Evolutionary conservation across 2,113 vertebrate species (phyloP).

Genomic region (Oryzias javanicus): DNA sequence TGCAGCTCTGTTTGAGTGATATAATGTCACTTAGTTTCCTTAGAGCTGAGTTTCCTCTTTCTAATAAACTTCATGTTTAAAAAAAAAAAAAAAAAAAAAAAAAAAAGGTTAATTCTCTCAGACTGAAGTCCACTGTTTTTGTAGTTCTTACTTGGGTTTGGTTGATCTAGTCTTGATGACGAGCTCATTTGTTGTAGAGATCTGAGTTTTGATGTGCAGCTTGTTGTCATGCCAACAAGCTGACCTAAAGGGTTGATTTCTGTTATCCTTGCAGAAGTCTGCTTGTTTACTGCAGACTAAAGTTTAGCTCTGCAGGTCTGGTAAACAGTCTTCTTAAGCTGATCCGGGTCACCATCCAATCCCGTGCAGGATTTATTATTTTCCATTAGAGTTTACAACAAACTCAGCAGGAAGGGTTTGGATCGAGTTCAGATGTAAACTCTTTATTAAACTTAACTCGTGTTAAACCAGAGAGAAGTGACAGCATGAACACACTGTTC

Average conservation of each 20-base stretch:
- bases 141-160: too few species aligned
- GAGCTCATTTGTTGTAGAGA: slow-evolving; percentile 32
- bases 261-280: slow-evolving; percentile 1
- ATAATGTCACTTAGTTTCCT: too few species aligned
- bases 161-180: slow-evolving; percentile 33
- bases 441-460: slow-evolving; percentile 18
- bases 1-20: too few species aligned
- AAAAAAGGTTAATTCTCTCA: too few species aligned
- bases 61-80: too few species aligned
- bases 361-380: slow-evolving; percentile 5
- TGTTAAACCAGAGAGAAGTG: slow-evolving; percentile 22
- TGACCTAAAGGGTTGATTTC: not conserved
- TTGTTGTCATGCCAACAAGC: slow-evolving; percentile 20
- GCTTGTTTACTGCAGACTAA: slow-evolving; percentile 16
- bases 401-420: slow-evolving; percentile 1
- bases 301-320: slow-evolving; percentile 20
- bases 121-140: too few species aligned
- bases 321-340: slow-evolving; percentile 27
- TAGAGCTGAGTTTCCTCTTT: too few species aligned
- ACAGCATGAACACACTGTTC: slow-evolving; percentile 33
- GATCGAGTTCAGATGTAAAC: slow-evolving; percentile 20
- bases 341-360: slow-evolving; percentile 38
- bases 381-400: slow-evolving; percentile 14
- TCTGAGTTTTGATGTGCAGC: slow-evolving; percentile 31
- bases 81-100: too few species aligned